These are phyloP conservation scores for Pseudopipra pipra DNA, from an alignment of 2,113 vertebrate genomes.

Conservation along the genomic window DNA sequence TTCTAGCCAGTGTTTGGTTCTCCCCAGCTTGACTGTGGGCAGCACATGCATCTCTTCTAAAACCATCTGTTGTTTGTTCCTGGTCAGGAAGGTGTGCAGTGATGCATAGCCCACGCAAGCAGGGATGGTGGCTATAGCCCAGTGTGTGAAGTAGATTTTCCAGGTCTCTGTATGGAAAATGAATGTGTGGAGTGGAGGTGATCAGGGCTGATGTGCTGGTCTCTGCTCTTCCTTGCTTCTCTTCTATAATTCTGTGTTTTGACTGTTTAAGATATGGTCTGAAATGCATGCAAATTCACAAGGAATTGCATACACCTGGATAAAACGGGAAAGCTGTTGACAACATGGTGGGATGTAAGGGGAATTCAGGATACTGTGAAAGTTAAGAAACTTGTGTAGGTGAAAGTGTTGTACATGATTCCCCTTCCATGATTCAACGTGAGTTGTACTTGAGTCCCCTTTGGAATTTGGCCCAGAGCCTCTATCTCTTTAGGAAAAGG, in stretches of 20 bases:
- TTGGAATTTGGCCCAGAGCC: not conserved
- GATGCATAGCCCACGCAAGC: fast-evolving
- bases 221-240: not conserved
- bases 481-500: not conserved
- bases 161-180: not conserved
- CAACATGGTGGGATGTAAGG: not conserved
- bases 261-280: not conserved
- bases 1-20: not conserved
- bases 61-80: not conserved
- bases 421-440: not conserved
- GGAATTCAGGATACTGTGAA: not conserved
- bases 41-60: not conserved
- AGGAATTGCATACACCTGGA: not conserved
- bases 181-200: not conserved
- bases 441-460: not conserved
- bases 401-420: not conserved
- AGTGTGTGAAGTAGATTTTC: not conserved
- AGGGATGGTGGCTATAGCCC: not conserved
- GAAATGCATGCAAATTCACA: not conserved
- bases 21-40: not conserved
- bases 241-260: not conserved
- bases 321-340: not conserved
- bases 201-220: fast-evolving
- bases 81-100: not conserved
- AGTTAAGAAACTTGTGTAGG: not conserved